A percentile compares a stretch with the other conserved stretches of the same genome.
Evolutionary conservation across 64 coral and sea anemone species (phyloP).

Genomic region (Pachyseris speciosa): DNA sequence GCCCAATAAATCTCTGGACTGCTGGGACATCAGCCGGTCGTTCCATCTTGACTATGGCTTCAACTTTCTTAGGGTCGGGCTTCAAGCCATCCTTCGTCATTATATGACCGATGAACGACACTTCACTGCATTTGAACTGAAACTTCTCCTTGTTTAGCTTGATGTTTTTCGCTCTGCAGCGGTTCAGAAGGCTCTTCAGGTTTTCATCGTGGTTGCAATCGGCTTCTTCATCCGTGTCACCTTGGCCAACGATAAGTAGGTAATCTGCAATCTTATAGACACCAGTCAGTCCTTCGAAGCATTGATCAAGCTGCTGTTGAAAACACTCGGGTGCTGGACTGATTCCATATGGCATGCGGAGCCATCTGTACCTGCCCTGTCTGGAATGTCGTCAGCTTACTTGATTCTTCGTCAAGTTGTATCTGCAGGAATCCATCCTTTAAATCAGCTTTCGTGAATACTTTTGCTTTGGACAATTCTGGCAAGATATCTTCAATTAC

Average conservation of each 20-base stretch:
- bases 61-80: constrained; percentile 53
- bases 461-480: neutral
- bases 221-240: constrained; percentile 30
- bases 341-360: constrained; percentile 16
- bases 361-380: constrained; percentile 13
- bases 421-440: neutral
- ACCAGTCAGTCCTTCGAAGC: neutral
- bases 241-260: constrained; percentile 6
- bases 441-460: neutral
- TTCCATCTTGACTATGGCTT: constrained; percentile 48
- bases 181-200: constrained; percentile 34
- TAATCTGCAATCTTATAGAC: neutral
- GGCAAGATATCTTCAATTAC: neutral
- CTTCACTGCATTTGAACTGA: constrained; percentile 21
- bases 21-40: constrained; percentile 14
- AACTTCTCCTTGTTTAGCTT: constrained; percentile 68
- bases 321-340: constrained; percentile 11
- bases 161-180: constrained; percentile 23
- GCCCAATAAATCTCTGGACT: constrained; percentile 10
- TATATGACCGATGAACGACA: constrained; percentile 56
- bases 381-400: constrained; percentile 17
- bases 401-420: neutral
- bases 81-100: constrained; percentile 57
- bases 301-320: neutral
- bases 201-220: constrained; percentile 23